Conservation (phyloP, 2,888 invertebrate genomes). For the Atethmia centrago region DNA sequence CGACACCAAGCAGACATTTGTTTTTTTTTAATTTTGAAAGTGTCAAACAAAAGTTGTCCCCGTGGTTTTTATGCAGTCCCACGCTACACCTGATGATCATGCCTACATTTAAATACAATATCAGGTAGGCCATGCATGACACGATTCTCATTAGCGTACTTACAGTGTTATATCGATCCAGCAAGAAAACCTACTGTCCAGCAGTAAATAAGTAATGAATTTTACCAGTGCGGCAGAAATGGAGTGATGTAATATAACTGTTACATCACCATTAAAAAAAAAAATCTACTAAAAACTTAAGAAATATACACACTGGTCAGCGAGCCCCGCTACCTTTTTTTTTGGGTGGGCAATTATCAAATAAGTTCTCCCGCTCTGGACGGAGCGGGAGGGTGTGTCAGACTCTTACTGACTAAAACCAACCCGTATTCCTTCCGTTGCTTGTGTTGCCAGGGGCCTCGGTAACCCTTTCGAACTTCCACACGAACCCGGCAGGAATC, state of each 20-base stretch:
- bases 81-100: not conserved
- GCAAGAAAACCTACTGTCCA: conserved; percentile 5
- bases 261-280: not conserved
- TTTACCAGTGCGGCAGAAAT: not conserved
- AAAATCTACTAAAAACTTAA: no score
- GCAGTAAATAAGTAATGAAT: conserved; percentile 28
- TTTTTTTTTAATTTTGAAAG: not conserved
- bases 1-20: no score
- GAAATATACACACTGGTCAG: no score
- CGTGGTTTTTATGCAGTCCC: not conserved
- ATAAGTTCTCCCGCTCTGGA: no score
- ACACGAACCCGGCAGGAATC: no score
- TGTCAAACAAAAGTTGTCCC: not conserved
- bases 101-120: conserved; percentile 14
- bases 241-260: no score
- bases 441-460: no score
- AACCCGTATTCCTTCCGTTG: no score
- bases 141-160: conserved; percentile 1
- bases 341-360: no score
- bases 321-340: not conserved
- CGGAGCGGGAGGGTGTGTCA: no score
- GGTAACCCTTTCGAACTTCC: no score
- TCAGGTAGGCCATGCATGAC: conserved; percentile 29
- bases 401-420: no score
- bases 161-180: conserved; percentile 18